These are phyloP conservation scores for Galaxias olidus DNA, from an alignment of 2,797 vertebrate species.

Conservation along the genomic window DNA sequence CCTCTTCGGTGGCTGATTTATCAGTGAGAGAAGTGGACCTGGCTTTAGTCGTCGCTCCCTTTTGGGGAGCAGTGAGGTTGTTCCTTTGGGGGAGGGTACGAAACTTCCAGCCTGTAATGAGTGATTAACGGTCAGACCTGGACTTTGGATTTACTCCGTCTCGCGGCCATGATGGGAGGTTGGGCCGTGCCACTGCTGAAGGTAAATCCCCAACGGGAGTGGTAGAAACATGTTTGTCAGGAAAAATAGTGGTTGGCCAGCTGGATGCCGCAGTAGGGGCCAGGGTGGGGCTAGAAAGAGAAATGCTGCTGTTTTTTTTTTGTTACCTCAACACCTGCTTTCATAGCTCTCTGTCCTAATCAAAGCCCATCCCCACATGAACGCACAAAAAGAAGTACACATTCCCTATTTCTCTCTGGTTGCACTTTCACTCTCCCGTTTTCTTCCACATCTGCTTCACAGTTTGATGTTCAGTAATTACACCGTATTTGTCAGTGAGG, in stretches of 20 bases:
- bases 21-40: conserved; percentile 57
- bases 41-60: conserved; percentile 56
- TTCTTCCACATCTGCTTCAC: neutral
- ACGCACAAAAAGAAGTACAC: conserved; percentile 33
- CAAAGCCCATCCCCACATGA: conserved; percentile 11
- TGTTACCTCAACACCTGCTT: conserved; percentile 15
- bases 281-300: conserved; percentile 39
- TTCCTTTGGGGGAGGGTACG: conserved; percentile 52
- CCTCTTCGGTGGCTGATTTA: conserved; percentile 59
- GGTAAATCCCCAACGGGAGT: conserved; percentile 68
- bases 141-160: conserved; percentile 65
- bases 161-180: conserved; percentile 48
- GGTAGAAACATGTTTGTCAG: conserved; percentile 68
- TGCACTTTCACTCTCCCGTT: conserved; percentile 33
- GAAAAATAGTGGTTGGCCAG: conserved; percentile 55
- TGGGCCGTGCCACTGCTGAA: conserved; percentile 51
- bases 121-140: conserved; percentile 61
- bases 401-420: conserved; percentile 37
- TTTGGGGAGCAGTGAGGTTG: conserved; percentile 49
- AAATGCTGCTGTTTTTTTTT: conserved; percentile 64
- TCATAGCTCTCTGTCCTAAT: neutral
- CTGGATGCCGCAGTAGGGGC: conserved; percentile 34
- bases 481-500: no score
- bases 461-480: neutral
- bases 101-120: conserved; percentile 70